Conservation (phyloP, 2,888 invertebrate species). For the Oxystoma pomonae region DNA sequence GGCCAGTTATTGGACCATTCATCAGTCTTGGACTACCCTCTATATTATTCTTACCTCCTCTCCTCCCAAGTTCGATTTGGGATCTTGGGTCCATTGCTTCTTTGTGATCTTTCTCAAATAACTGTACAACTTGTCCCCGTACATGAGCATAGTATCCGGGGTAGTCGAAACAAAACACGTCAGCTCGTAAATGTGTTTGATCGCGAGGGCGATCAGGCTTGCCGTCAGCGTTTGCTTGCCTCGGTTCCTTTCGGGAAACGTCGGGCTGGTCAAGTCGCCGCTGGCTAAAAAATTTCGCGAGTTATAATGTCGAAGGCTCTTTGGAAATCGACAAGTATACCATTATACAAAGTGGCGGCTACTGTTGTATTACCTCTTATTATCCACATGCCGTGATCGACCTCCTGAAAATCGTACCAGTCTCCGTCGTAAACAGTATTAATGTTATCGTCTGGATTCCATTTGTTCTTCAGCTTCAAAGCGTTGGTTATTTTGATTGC, state of each 20-base stretch:
- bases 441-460: slow-evolving; percentile 32
- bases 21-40: too few relatives aligned
- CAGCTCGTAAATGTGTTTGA: slow-evolving; percentile 55
- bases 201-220: slow-evolving; percentile 56
- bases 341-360: neutral
- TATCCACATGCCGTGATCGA: slow-evolving; percentile 44
- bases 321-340: too few relatives aligned
- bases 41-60: slow-evolving; percentile 30
- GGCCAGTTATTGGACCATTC: too few relatives aligned
- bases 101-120: slow-evolving; percentile 43
- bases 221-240: slow-evolving; percentile 54
- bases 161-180: slow-evolving; percentile 54
- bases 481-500: slow-evolving; percentile 34
- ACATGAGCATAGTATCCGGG: slow-evolving; percentile 58
- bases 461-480: slow-evolving; percentile 33
- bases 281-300: slow-evolving; percentile 33
- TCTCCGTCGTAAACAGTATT: slow-evolving; percentile 36
- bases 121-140: slow-evolving; percentile 59
- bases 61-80: slow-evolving; percentile 30
- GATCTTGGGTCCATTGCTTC: slow-evolving; percentile 29
- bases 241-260: slow-evolving; percentile 41
- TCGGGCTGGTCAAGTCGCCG: slow-evolving; percentile 32
- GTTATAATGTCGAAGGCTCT: too few relatives aligned
- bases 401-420: slow-evolving; percentile 44
- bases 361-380: slow-evolving; percentile 36